These are phyloP conservation scores for Falco concolor DNA, from an alignment of 2,797 vertebrate species.

Conservation along the genomic window DNA sequence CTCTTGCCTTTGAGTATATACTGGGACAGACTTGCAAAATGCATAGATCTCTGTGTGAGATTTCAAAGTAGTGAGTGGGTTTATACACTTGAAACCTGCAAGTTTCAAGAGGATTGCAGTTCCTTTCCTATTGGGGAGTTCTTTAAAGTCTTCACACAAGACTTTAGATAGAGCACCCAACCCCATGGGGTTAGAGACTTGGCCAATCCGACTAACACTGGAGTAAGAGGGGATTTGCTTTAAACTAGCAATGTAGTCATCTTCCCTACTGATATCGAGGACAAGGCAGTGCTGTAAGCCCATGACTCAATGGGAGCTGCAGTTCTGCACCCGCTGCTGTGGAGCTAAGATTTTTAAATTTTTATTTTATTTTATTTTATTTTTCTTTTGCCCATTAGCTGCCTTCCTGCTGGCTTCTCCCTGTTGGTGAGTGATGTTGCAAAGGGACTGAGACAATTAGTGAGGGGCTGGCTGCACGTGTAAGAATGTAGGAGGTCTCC, in stretches of 20 bases:
- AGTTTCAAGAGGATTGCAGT: background rate
- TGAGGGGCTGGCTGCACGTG: background rate
- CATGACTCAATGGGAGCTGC: background rate
- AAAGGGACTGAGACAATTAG: background rate
- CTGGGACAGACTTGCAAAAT: slow-evolving; percentile 21
- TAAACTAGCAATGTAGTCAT: background rate
- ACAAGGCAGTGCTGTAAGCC: background rate
- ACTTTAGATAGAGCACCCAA: background rate
- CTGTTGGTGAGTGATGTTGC: background rate
- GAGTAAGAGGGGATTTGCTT: background rate
- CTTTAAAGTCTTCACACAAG: background rate
- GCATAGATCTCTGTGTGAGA: background rate
- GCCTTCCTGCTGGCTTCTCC: background rate
- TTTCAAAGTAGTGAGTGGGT: background rate
- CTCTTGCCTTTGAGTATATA: background rate
- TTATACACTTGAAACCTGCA: background rate
- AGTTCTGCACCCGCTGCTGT: background rate
- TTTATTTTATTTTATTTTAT: background rate
- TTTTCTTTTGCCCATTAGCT: background rate
- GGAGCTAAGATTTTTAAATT: background rate
- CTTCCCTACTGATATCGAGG: background rate
- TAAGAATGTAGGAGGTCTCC: background rate
- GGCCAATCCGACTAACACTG: background rate
- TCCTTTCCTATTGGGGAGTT: background rate
- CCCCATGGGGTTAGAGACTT: background rate